Conservation (phyloP, 2,113 vertebrate species). For the Ailuropoda melanoleuca region DNA sequence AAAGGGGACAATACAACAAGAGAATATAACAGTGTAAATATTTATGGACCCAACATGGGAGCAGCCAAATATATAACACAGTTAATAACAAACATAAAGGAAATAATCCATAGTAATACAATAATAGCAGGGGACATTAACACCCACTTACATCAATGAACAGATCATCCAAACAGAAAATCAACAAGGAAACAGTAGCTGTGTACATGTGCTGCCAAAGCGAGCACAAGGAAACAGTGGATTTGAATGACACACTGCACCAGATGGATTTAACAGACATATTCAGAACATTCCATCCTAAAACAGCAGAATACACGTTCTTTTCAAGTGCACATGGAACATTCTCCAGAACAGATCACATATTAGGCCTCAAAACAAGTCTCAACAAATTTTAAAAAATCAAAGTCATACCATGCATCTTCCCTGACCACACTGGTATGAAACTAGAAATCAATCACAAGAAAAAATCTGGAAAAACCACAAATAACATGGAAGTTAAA, state of each 20-base stretch:
- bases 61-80: background rate
- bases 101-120: background rate
- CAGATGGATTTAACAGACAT: background rate
- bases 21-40: background rate
- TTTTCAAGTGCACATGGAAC: background rate
- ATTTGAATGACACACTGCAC: background rate
- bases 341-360: background rate
- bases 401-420: background rate
- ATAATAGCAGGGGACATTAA: background rate
- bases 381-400: background rate
- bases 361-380: background rate
- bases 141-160: background rate
- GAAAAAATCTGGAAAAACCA: background rate
- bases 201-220: background rate
- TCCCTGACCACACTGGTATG: background rate
- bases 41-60: background rate
- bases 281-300: background rate
- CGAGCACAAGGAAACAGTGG: background rate
- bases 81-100: background rate
- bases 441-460: background rate
- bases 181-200: background rate
- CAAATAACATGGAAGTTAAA: background rate
- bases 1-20: background rate
- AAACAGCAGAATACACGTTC: background rate
- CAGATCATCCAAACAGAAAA: background rate